phyloP scores from a whole-genome alignment of 2,797 vertebrate species.

The Microhierax caerulescens region DNA sequence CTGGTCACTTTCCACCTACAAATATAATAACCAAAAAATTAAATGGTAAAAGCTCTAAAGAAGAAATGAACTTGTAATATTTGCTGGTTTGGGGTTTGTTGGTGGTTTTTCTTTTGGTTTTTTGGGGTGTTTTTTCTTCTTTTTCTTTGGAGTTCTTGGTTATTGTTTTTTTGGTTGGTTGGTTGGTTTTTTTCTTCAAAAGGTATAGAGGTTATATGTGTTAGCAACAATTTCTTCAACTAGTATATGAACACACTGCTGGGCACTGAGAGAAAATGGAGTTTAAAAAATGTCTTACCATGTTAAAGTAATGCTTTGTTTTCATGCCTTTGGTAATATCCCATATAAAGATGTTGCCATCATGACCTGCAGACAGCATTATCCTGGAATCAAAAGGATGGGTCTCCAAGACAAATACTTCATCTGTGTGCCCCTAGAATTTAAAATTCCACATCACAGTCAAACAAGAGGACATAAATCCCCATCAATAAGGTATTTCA shows the following conservation, averaged over 20 bases:
- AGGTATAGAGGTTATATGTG: fast-evolving
- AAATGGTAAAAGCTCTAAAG: neutral
- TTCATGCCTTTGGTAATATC: constrained; percentile 89
- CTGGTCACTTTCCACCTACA: neutral
- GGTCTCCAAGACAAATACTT: constrained; percentile 95
- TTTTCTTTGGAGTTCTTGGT: no score
- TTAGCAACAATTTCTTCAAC: neutral
- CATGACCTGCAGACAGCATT: constrained; percentile 95
- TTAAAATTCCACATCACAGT: neutral
- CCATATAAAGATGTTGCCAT: constrained; percentile 96
- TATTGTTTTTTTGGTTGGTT: no score
- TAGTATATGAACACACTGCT: neutral
- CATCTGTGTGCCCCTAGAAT: constrained; percentile 91
- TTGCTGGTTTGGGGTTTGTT: neutral
- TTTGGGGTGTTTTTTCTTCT: neutral
- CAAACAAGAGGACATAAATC: neutral
- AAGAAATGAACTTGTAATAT: neutral
- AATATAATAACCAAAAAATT: neutral
- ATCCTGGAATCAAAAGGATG: constrained; percentile 94
- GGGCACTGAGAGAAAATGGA: fast-evolving
- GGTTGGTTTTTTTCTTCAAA: neutral
- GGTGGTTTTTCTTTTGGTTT: neutral
- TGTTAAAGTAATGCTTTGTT: constrained; percentile 93
- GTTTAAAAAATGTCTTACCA: constrained; percentile 76
- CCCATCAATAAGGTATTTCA: neutral